Base-by-base conservation (phyloP, 2,797 vertebrate species). In the Yasuhikotakia modesta region DNA sequence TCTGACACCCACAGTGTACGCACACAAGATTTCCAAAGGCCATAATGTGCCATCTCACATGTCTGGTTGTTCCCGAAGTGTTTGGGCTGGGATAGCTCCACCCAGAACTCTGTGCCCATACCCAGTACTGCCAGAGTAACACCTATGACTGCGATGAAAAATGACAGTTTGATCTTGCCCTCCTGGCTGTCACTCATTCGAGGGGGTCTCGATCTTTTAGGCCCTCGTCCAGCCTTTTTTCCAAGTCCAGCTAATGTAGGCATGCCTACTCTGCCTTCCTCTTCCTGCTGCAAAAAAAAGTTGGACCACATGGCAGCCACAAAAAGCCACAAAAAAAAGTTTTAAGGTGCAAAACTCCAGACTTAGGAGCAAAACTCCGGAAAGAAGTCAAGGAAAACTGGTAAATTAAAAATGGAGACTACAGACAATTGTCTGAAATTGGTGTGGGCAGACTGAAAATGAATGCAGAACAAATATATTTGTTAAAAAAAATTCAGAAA, bases 91-190 rank as follows among this genome's bases (percentile, higher is more conserved):
- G 94, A 92, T 85, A 97, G 88, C 84, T 96, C 96, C 88, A 94
- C 96, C 96, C 96, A 97, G 88, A 96, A 97, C 89, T 97, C 96
- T 1, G 96, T 96, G 80, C 95, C 95, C 89, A 97, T 92, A 2
- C 95, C 94, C 85, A 97, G 85, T 79, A 97, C 93, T 0, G 92
- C 93, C 82, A 97, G 92, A 45, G 94, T 94, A 78, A 94, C 93
- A 1, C 96, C 96, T 63, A 97, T 87, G 1, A 94, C 88, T 14
- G 92, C 88, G 75, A 96, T 87, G 2, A 97, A 93, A 84, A 96
- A 94, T 2, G 89, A 92, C 88, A 96, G 90, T 90, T 96, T 97
- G 86, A 96, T 93, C 86, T 95, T 95, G 32, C 95, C 95, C 86
- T 95, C 94, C 63, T 88, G 92, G 87, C 94, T 94, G 21, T 96